phyloP scores from a whole-genome alignment of 2,888 invertebrate species.

The Ectemnius cavifrons region DNA sequence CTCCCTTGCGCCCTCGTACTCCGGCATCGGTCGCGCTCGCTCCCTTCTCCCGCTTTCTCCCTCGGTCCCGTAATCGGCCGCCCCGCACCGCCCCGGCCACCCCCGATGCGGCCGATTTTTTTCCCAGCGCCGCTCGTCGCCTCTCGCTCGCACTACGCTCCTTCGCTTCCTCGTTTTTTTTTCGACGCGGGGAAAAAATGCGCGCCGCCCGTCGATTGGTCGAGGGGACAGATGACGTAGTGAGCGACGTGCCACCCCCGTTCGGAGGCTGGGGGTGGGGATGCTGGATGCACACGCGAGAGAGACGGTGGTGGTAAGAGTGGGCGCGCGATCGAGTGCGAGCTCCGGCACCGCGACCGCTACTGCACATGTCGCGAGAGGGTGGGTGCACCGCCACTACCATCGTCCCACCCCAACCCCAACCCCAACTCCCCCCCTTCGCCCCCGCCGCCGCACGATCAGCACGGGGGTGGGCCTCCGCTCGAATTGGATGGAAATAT shows the following conservation, averaged over 20 bases:
- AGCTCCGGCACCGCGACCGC: constrained; percentile 50
- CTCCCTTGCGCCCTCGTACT: constrained; percentile 33
- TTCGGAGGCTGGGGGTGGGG: constrained; percentile 62
- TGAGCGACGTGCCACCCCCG: constrained; percentile 78
- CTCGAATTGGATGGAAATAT: constrained; percentile 75
- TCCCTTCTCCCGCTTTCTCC: constrained; percentile 8
- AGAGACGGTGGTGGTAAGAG: constrained; percentile 58
- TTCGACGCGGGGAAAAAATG: constrained; percentile 76
- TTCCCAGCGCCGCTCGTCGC: constrained; percentile 23
- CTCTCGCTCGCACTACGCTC: constrained; percentile 26
- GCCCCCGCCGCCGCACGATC: background rate
- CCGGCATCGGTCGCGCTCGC: constrained; percentile 12
- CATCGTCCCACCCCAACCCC: too few relatives aligned
- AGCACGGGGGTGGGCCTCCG: constrained; percentile 53
- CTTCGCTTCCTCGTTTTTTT: constrained; percentile 62
- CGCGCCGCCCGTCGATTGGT: constrained; percentile 78
- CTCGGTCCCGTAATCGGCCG: constrained; percentile 38
- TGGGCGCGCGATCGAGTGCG: constrained; percentile 58
- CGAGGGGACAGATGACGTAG: constrained; percentile 78
- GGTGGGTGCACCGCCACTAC: constrained; percentile 29
- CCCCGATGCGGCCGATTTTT: constrained; percentile 25
- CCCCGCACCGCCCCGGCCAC: constrained; percentile 33
- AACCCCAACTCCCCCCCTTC: too few relatives aligned
- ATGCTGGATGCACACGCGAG: constrained; percentile 46
- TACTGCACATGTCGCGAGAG: constrained; percentile 61